Conservation (phyloP, 2,888 invertebrate species). For the Quadroppia sp. region DNA sequence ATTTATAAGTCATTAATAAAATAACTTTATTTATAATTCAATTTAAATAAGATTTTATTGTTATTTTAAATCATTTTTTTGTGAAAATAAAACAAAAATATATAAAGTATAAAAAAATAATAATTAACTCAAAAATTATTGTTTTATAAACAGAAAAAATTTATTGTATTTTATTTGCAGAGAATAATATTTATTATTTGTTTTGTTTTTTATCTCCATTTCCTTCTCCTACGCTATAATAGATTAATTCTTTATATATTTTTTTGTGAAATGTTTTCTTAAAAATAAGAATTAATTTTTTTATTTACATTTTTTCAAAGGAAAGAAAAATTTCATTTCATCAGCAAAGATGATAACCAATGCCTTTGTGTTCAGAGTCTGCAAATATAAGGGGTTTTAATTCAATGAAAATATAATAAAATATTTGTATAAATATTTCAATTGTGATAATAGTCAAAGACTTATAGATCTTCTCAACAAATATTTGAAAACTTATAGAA, state of each 20-base stretch:
- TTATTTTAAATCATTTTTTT: too few species aligned
- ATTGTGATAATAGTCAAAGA: too few species aligned
- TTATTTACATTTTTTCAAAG: neutral
- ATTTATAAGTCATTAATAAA: neutral
- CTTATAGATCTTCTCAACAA: too few species aligned
- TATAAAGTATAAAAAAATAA: neutral
- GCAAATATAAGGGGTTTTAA: neutral
- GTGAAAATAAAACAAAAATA: too few species aligned
- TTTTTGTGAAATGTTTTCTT: too few species aligned
- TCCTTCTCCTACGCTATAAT: neutral
- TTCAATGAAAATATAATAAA: neutral
- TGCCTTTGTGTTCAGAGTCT: conserved; percentile 15
- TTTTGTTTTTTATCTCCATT: neutral
- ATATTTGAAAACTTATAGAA: too few species aligned
- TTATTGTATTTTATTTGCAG: neutral
- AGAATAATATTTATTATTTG: neutral
- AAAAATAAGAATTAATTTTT: neutral
- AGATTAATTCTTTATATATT: too few species aligned
- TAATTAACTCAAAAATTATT: neutral
- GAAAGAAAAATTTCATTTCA: neutral
- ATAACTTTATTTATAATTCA: neutral
- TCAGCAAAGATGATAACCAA: conserved; percentile 34
- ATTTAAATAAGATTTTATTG: neutral
- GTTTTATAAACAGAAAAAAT: neutral
- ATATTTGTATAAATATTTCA: too few species aligned